A percentile compares a stretch with the other conserved stretches of the same genome.
phyloP scores from a whole-genome alignment of 2,113 vertebrate species.

The Rhineura floridana region DNA sequence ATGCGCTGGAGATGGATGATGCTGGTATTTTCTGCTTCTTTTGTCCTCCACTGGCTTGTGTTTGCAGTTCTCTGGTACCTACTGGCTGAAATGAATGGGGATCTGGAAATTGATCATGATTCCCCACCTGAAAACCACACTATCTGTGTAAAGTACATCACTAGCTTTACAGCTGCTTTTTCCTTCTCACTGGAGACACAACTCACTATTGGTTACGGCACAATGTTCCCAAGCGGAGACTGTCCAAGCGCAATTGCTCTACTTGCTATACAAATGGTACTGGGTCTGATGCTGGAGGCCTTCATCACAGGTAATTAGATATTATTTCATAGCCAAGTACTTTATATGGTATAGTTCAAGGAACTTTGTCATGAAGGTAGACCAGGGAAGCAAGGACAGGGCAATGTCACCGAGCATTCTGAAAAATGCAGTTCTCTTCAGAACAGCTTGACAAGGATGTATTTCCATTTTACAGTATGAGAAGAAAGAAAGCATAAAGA shows the following conservation, averaged over 20 bases:
- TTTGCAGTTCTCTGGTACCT: slow-evolving; percentile 97
- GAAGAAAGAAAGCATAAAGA: not conserved
- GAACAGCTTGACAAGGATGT: not conserved
- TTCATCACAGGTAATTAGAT: slow-evolving; percentile 92
- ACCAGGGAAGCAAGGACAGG: not conserved
- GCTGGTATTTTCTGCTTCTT: slow-evolving; percentile 91
- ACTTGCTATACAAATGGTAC: slow-evolving; percentile 95
- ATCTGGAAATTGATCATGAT: slow-evolving; percentile 91
- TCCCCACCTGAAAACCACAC: slow-evolving; percentile 90
- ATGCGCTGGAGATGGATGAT: slow-evolving; percentile 98
- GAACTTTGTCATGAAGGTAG: not conserved
- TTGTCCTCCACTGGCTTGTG: slow-evolving; percentile 94
- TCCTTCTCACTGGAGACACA: slow-evolving; percentile 98
- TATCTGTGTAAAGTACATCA: slow-evolving; percentile 96
- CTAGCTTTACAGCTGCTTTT: slow-evolving; percentile 94
- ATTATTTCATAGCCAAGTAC: slow-evolving; percentile 17
- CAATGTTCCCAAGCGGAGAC: slow-evolving; percentile 96
- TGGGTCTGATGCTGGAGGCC: slow-evolving; percentile 96
- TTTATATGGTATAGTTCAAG: not conserved
- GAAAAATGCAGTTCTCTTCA: not conserved
- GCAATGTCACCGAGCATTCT: not conserved
- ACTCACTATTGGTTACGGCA: slow-evolving; percentile 96
- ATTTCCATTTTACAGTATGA: not conserved
- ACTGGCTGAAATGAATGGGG: slow-evolving; percentile 93
- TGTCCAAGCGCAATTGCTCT: slow-evolving; percentile 93